Evolutionary conservation across 2,888 invertebrate species (phyloP).

Genomic region (Acanthosepion pharaonis): DNA sequence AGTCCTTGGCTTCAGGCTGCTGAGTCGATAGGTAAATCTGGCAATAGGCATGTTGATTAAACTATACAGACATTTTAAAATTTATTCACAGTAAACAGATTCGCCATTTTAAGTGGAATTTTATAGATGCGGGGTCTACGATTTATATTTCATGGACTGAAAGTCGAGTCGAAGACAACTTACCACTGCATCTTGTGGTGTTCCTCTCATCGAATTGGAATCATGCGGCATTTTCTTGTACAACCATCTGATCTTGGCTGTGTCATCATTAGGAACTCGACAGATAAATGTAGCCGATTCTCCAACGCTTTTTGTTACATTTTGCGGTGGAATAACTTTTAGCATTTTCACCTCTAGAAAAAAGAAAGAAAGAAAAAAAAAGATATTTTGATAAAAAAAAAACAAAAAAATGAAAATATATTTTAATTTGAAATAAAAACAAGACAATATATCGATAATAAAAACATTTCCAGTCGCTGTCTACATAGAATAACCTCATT

Average conservation of each 20-base stretch:
- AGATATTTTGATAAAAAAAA: not conserved
- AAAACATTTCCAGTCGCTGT: too few species aligned
- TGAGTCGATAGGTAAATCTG: too few species aligned
- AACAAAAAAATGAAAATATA: not conserved
- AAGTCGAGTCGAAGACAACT: not conserved
- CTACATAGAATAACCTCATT: too few species aligned
- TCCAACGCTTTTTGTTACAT: conserved; percentile 62
- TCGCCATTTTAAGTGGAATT: too few species aligned
- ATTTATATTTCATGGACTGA: too few species aligned
- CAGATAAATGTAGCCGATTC: conserved; percentile 62
- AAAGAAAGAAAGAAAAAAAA: not conserved
- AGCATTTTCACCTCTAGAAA: conserved; percentile 6
- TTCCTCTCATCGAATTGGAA: not conserved
- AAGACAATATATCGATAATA: too few species aligned
- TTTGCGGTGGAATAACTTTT: conserved; percentile 53
- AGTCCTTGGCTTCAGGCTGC: too few species aligned
- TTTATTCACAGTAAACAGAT: too few species aligned
- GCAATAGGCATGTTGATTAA: too few species aligned
- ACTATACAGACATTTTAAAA: too few species aligned
- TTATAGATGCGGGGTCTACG: too few species aligned
- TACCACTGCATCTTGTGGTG: not conserved
- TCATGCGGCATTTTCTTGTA: conserved; percentile 47
- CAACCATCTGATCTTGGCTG: conserved; percentile 66
- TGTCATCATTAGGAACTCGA: conserved; percentile 61
- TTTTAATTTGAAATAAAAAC: too few species aligned